Base-by-base conservation (phyloP, 2,888 invertebrate species). In the Cabera pusaria region DNA sequence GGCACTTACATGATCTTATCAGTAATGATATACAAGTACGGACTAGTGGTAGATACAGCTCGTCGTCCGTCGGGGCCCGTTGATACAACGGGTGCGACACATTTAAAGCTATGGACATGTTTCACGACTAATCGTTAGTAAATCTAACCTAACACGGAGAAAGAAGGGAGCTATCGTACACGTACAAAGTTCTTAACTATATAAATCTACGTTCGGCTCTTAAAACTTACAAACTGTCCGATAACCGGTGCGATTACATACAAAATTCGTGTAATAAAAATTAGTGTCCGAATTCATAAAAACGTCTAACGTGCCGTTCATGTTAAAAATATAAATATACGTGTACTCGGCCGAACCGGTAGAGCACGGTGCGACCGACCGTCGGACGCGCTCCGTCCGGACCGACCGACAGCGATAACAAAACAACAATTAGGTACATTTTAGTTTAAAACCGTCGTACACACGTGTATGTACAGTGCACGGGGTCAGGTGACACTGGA, bases 41-140 rank as follows among this genome's bases (percentile, higher is more conserved):
- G 63, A 72, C 81, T 85, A 85, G 73, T 79, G 82, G 80, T 80
- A 81, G 76, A 76, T 75, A 74, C 69, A 81, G 81, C 82, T 81
- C 80, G 65, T 72, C 67, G 76, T 75, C 77, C 72, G 73, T 66
- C 63, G 64, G 75, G 80, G 73, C 79, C 85, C 86, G 78, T 85
- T 85, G 85, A 86, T 86, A 85, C 87, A 84, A 86, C 87, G 83
- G 84, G 70, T 64, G 77, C 74, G 83, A 81, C 79, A 83, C 82
- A 75, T 77, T 86, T 87, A 87, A 88, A 87, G 87, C 88, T 88
- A 88, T 88, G 86, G 87, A 87, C 87, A 85, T 83, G 79, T 84
- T 80, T 84, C 80, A 84, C 82, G 79, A 79, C 82, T 82, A 85
- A 76, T 68, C 61, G 66, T 74, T 77, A 74, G 74, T 72, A 67